Evolutionary conservation across 2,113 vertebrate genomes (phyloP), one percentile per base, ranked within the genome.

Genomic region (Burhinus oedicnemus): DNA sequence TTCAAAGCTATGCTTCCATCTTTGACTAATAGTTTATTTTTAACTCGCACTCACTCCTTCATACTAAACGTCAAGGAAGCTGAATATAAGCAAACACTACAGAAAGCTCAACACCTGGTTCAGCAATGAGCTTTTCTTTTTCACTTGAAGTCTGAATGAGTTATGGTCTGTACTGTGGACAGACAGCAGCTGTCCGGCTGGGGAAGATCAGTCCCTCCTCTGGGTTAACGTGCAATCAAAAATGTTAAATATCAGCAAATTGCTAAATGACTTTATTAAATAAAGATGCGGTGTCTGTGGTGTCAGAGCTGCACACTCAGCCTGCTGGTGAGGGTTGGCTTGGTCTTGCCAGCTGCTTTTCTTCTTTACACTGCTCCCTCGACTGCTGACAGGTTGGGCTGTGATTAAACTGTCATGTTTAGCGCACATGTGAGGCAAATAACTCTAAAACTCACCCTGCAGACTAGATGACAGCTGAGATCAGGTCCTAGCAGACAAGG

Each of bases 11-110:
- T 54, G 58, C 71, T 95, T 92, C 87, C 5, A 36, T 92, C 92
- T 77, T 93, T 83, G 85, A 83, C 70, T 95, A 88, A 82, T 54
- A 74, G 75, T 86, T 96, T 91, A 94, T 90, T 96, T 97, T 94
- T 95, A 94, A 92, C 62, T 96, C 2, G 0, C 84, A 65, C 65
- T 93, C 83, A 82, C 55, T 95, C 45, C 22, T 83, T 96, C 75
- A 74, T 66, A 22, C 8, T 12, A 91, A 83, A 91, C 0, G 30
- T 93, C 87, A 83, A 88, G 85, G 66, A 87, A 93, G 64, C 45
- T 66, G 90, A 83, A 40, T 34, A 38, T 88, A 96, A 95, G 85
- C 82, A 96, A 96, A 96, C 82, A 54, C 66, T 69, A 47, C 68
- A 77, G 95, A 95, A 90, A 92, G 82, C 88, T 95, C 66, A 83